Conservation (phyloP, 2,888 invertebrate genomes). For the Cantharis lateralis region DNA sequence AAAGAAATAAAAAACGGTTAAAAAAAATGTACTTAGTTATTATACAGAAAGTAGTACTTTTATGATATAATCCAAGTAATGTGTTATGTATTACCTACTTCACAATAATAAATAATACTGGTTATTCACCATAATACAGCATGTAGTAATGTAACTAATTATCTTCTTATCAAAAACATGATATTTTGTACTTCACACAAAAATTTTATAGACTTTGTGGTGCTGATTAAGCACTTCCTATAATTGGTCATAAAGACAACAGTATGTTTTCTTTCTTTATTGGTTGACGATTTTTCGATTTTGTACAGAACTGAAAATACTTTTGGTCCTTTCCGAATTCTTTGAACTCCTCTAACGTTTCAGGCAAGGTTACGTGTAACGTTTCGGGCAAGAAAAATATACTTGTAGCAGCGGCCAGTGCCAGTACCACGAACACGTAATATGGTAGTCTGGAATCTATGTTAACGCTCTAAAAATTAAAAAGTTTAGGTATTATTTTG, state of each 20-base stretch:
- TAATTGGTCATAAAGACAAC: not conserved
- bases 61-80: not conserved
- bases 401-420: slow-evolving; percentile 56
- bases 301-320: slow-evolving; percentile 10
- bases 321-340: slow-evolving; percentile 56
- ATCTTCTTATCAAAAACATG: not conserved
- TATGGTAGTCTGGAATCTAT: slow-evolving; percentile 55
- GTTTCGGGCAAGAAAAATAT: slow-evolving; percentile 67
- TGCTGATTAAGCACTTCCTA: not conserved
- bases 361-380: slow-evolving; percentile 64
- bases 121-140: not conserved
- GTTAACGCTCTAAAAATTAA: slow-evolving; percentile 48
- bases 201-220: not conserved
- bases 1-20: not conserved
- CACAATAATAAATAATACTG: not conserved
- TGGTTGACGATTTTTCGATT: not conserved
- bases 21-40: not conserved
- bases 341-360: slow-evolving; percentile 66
- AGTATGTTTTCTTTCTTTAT: not conserved
- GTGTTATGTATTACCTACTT: not conserved
- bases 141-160: not conserved
- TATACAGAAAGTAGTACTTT: not conserved
- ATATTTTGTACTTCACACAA: not conserved
- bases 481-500: not conserved
- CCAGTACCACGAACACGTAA: slow-evolving; percentile 53